A percentile compares a stretch with the other conserved stretches of the same genome.
Conservation (phyloP, 2,113 vertebrate genomes). For the Laterallus jamaicensis region DNA sequence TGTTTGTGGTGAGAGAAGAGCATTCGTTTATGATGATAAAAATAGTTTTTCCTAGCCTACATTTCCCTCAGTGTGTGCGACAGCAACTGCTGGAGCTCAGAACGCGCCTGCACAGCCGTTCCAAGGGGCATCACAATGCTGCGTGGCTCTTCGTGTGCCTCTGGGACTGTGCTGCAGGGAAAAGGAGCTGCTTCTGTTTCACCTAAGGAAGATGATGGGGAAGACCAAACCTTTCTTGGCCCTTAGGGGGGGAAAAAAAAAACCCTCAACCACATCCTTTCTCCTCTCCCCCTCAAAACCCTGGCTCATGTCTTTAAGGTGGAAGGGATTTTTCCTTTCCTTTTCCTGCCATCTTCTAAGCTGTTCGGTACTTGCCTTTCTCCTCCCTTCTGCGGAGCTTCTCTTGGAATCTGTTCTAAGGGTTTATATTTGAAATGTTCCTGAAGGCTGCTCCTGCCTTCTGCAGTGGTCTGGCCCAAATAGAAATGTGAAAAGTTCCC, state of each 20-base stretch:
- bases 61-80: neutral
- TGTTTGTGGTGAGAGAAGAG: constrained; percentile 45
- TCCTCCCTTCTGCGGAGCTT: neutral
- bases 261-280: neutral
- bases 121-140: neutral
- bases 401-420: constrained; percentile 19
- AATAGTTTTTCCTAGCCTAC: constrained; percentile 49
- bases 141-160: neutral
- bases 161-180: neutral
- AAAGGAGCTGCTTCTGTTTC: neutral
- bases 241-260: neutral
- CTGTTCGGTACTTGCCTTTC: constrained; percentile 10
- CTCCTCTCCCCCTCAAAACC: neutral
- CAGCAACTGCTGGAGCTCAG: neutral
- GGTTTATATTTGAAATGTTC: constrained; percentile 26
- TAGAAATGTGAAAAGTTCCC: constrained; percentile 60
- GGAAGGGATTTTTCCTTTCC: neutral
- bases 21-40: constrained; percentile 60
- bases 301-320: neutral
- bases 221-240: neutral
- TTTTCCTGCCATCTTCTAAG: neutral
- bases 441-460: constrained; percentile 27
- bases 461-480: constrained; percentile 17
- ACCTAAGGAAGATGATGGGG: neutral
- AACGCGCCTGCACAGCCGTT: neutral